phyloP scores from a whole-genome alignment of 1,140 invertebrate species.

The Panagrolaimus sp. region DNA sequence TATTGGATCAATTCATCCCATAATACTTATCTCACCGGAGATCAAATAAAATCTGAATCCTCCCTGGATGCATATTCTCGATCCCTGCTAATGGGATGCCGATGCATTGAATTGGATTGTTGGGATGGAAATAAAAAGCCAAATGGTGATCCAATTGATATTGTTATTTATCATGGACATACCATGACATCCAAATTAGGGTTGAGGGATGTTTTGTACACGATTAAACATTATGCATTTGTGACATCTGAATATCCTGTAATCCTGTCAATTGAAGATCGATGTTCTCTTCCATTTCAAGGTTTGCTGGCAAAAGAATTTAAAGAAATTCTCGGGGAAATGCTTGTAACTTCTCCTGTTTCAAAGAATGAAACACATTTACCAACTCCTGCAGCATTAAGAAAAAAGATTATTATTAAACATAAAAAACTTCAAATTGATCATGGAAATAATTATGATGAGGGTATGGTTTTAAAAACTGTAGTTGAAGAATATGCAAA shows the following conservation, averaged over 20 bases:
- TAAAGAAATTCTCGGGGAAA: slow-evolving; percentile 78
- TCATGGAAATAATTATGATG: slow-evolving; percentile 31
- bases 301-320: slow-evolving; percentile 86
- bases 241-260: slow-evolving; percentile 85
- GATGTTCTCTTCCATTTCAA: slow-evolving; percentile 89
- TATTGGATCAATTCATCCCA: slow-evolving; percentile 98
- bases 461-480: too few species aligned
- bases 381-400: slow-evolving; percentile 77
- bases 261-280: slow-evolving; percentile 95
- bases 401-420: slow-evolving; percentile 63
- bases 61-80: slow-evolving; percentile 89
- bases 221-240: slow-evolving; percentile 93
- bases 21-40: slow-evolving; percentile 95
- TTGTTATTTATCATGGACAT: slow-evolving; percentile 85
- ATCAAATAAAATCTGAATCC: slow-evolving; percentile 92
- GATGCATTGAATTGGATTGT: slow-evolving; percentile 58
- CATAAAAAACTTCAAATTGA: slow-evolving; percentile 58
- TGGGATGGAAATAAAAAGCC: slow-evolving; percentile 54
- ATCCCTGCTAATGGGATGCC: slow-evolving; percentile 66
- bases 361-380: slow-evolving; percentile 63
- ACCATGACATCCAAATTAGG: slow-evolving; percentile 91
- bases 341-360: slow-evolving; percentile 52
- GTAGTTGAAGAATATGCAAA: background rate
- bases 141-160: slow-evolving; percentile 44
- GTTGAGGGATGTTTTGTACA: slow-evolving; percentile 87